Base-by-base conservation (phyloP, 2,797 vertebrate genomes). In the Syngnathus rostellatus region DNA sequence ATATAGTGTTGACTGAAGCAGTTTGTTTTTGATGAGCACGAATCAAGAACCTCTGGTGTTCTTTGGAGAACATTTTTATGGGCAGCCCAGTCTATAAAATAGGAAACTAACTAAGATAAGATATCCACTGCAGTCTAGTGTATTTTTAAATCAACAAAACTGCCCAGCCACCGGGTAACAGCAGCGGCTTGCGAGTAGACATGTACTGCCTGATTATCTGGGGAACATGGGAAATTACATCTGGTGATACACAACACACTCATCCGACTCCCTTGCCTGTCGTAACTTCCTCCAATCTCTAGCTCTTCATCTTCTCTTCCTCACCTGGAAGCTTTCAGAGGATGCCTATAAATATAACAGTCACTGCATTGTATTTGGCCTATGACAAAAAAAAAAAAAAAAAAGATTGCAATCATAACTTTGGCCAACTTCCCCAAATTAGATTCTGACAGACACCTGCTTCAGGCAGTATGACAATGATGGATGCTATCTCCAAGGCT, bases 221-320 rank as follows among this genome's bases (percentile, higher is more conserved):
- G 68, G 71, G 72, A 83, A 76, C 77, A 82, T 65, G 77, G 74
- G 72, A 78, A 86, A 88, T 85, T 81, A 78, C 84, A 84, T 86
- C 77, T 85, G 74, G 75, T 77, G 72, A 74, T 62, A 83, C 77
- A 81, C 73, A 77, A 64, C 64, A 71, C 71, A 66, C 68, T 72
- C 68, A 64, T 73, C 70, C 0, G 37, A 71, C 67, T 71, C 72
- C 45, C 63, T 71, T 72, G 46, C 64, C 74, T 70, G 77, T 81
- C 79, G 75, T 62, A 66, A 74, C 73, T 64, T 76, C 75, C 69
- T 71, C 70, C 51, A 60, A 43, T 31, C 71, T 74, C 55, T 66
- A 57, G 63, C 37, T 62, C 68, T 71, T 72, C 54, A 62, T 48
- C 25, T 72, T 76, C 53, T 68, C 62, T 67, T 64, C 64, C 55